Base-by-base conservation (phyloP, 2,113 vertebrate genomes). In the Neogale vison region DNA sequence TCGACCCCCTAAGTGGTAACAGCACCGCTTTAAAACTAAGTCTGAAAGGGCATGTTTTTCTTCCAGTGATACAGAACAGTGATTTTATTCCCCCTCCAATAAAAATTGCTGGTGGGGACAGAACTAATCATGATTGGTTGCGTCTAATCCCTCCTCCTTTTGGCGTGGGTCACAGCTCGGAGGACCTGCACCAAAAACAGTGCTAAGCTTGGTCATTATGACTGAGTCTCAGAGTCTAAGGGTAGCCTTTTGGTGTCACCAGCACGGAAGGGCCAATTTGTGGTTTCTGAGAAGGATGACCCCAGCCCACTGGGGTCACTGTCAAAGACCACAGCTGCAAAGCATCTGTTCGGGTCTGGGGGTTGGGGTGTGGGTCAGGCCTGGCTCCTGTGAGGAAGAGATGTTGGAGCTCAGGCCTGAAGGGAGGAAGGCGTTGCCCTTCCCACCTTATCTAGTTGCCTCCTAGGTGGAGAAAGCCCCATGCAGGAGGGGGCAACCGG, bases 31-130 rank as follows among this genome's bases (percentile, higher is more conserved):
- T 80, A 93, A 82, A 93, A 95, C 52, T 36, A 76, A 59, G 11
- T 61, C 79, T 69, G 90, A 69, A 80, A 97, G 82, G 79, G 42
- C 45, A 23, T 29, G 36, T 71, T 90, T 94, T 96, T 72, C 90
- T 77, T 42, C 65, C 9, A 72, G 24, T 23, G 42, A 55, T 8
- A 65, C 50, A 81, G 50, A 87, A 82, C 29, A 47, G 13, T 31
- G 81, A 81, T 71, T 50, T 63, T 21, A 55, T 31, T 3, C 3
- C 14, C 6, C 15, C 59, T 26, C 7, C n/a, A 21, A 50, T 9
- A 42, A 42, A 47, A 94, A 59, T 20, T 83, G 36, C 36, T 95
- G 61, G 26, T 15, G 59, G 4, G 57, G 8, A 11, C 31, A 10
- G 52, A n/a, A 11, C 47, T 45, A 31, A 20, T 7, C 10, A 39